Conservation (phyloP, 1,140 invertebrate species). For the Plectrocnemia conspersa region DNA sequence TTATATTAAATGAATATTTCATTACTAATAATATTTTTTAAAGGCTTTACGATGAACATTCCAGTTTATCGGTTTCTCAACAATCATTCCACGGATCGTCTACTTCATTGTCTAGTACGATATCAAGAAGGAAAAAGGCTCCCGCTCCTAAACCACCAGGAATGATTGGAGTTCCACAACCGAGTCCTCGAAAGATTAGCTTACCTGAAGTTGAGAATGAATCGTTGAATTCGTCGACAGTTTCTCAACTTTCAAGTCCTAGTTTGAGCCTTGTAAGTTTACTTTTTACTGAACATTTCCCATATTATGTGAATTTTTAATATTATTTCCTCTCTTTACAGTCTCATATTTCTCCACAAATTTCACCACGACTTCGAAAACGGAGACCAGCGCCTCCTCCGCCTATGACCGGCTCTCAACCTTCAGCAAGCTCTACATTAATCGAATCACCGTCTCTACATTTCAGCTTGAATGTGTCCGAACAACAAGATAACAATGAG, state of each 20-base stretch:
- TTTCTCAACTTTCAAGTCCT: constrained; percentile 40
- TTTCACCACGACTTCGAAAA: constrained; percentile 26
- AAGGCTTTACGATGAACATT: constrained; percentile 18
- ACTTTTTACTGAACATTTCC: background rate
- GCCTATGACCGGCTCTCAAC: background rate
- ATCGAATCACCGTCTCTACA: constrained; percentile 7
- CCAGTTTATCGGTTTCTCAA: constrained; percentile 4
- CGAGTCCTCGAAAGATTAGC: constrained; percentile 11
- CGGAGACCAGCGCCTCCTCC: constrained; percentile 28
- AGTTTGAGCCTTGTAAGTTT: constrained; percentile 43
- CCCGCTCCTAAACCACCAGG: constrained; percentile 24
- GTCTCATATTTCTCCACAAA: constrained; percentile 15
- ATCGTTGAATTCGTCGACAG: constrained; percentile 11
- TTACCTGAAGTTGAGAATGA: constrained; percentile 4
- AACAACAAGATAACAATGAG: background rate
- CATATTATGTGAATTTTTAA: constrained; percentile 2
- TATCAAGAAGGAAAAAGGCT: constrained; percentile 28
- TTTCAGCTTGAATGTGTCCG: constrained; percentile 8
- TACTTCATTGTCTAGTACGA: constrained; percentile 24
- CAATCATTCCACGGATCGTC: constrained; percentile 26
- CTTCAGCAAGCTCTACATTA: constrained; percentile 22
- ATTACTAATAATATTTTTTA: background rate
- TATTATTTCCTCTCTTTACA: constrained; percentile 5
- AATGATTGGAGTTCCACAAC: background rate
- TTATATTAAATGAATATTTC: constrained; percentile 4